These are phyloP conservation scores for Dermatemys mawii DNA, from an alignment of 2,113 vertebrate genomes.

Conservation along the genomic window DNA sequence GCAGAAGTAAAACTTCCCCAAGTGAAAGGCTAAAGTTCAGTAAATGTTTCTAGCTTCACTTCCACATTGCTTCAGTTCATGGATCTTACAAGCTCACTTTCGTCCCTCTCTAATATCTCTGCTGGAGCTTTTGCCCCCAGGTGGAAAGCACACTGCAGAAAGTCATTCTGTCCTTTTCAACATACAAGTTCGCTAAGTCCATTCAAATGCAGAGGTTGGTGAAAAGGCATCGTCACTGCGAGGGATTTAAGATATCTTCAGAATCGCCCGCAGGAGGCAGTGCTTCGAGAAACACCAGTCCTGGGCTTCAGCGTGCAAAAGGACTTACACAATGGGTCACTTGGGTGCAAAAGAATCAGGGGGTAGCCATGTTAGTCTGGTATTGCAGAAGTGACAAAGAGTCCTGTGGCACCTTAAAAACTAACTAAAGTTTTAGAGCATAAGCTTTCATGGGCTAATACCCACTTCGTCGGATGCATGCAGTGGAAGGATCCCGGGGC, in stretches of 20 bases:
- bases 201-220: background rate
- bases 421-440: too few species aligned
- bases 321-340: background rate
- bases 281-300: background rate
- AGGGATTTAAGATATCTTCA: background rate
- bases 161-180: background rate
- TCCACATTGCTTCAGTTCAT: fast-evolving
- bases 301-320: background rate
- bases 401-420: too few species aligned
- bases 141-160: background rate
- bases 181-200: background rate
- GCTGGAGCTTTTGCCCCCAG: background rate
- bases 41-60: constrained; percentile 25
- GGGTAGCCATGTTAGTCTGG: too few species aligned
- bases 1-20: constrained; percentile 7
- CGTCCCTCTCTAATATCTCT: background rate
- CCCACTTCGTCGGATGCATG: too few species aligned
- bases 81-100: background rate
- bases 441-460: too few species aligned
- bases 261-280: background rate
- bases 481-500: too few species aligned
- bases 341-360: background rate
- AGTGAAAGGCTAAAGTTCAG: background rate
- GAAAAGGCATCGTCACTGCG: background rate
- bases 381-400: too few species aligned